Percentiles rank a stretch among this genome's conserved stretches.
These are phyloP conservation scores for Polyploca ridens DNA, from an alignment of 2,888 invertebrate genomes.

Conservation along the genomic window DNA sequence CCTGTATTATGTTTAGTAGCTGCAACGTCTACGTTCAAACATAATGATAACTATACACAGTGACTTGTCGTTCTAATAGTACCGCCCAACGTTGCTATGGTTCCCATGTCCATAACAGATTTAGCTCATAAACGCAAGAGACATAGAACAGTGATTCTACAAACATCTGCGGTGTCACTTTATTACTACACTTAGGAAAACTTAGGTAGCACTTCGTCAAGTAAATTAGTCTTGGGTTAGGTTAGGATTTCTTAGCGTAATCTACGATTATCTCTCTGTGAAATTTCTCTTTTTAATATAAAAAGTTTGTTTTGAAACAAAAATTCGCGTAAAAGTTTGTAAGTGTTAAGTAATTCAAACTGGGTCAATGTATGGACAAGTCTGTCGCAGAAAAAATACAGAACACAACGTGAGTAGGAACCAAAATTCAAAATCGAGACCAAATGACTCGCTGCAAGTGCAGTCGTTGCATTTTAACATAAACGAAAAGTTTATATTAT, in stretches of 20 bases:
- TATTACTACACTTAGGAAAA: not conserved
- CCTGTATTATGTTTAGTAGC: not conserved
- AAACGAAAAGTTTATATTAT: no score
- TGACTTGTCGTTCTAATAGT: slow-evolving; percentile 45
- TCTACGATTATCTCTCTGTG: not conserved
- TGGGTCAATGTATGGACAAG: slow-evolving; percentile 87
- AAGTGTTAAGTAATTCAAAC: slow-evolving; percentile 58
- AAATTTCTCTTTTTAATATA: not conserved
- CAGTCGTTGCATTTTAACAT: not conserved
- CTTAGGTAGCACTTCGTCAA: not conserved
- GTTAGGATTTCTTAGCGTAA: not conserved
- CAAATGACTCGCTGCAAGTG: no score
- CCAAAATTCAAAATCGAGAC: slow-evolving; percentile 8
- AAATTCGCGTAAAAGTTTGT: not conserved
- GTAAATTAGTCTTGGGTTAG: not conserved
- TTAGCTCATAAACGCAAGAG: slow-evolving; percentile 35
- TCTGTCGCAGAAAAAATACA: slow-evolving; percentile 74
- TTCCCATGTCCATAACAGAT: slow-evolving; percentile 63
- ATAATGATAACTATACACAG: slow-evolving; percentile 33
- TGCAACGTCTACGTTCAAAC: not conserved
- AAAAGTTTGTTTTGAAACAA: not conserved
- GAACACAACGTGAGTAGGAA: slow-evolving; percentile 54
- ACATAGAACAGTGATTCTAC: not conserved
- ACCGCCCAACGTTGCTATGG: slow-evolving; percentile 66
- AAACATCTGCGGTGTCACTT: no score